Percentiles rank a stretch among this genome's conserved stretches.
These are phyloP conservation scores for Chrysomallon squamiferum DNA, from an alignment of 1,140 invertebrate species.

Conservation along the genomic window DNA sequence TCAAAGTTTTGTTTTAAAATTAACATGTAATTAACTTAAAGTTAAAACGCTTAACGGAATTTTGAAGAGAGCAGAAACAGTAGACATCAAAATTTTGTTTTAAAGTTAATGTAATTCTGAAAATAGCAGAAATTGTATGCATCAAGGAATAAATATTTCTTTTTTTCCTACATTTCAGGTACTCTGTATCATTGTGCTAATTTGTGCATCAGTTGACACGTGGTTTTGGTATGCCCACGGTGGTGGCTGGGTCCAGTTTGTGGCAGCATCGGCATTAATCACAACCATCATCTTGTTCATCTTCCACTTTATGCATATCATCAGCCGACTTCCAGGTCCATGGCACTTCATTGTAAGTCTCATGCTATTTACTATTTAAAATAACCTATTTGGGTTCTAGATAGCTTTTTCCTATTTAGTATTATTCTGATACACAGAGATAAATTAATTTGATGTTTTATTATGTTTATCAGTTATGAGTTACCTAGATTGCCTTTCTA, in stretches of 20 bases:
- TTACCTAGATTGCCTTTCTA: no score
- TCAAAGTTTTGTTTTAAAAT: no score
- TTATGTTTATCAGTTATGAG: background rate
- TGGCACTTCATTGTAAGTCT: conserved; percentile 83
- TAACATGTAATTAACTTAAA: no score
- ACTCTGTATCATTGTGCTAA: conserved; percentile 81
- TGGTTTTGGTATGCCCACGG: conserved; percentile 27
- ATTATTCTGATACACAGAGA: background rate
- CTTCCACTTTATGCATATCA: conserved; percentile 84
- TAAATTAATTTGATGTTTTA: no score
- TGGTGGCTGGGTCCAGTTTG: conserved; percentile 77
- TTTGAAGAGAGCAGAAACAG: no score
- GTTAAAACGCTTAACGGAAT: no score
- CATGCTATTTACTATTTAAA: background rate
- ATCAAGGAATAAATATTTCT: no score
- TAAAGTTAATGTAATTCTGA: no score
- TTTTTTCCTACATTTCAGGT: conserved; percentile 73
- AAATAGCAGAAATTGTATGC: no score
- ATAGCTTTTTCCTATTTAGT: background rate
- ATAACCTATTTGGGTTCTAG: no score
- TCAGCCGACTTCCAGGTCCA: conserved; percentile 79
- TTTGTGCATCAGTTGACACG: conserved; percentile 72
- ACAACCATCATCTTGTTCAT: conserved; percentile 80
- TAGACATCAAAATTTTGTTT: no score
- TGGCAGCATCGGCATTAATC: conserved; percentile 86